Conservation (phyloP, 2,797 vertebrate species). For the Spatula versicolor region DNA sequence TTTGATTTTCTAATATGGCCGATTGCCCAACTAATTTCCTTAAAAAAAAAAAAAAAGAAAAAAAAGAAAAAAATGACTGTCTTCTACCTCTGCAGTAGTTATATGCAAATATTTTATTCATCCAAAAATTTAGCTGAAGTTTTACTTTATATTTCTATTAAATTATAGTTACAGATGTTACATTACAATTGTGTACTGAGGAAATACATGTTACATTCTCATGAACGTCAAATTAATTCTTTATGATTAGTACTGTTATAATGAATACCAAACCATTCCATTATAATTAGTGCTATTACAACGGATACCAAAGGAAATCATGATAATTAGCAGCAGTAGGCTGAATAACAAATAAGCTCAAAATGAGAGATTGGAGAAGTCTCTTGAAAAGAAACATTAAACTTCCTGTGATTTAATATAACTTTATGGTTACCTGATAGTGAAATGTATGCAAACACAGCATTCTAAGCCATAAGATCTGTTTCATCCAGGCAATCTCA, state of each 20-base stretch:
- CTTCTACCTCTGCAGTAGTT: not conserved
- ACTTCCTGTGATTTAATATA: not conserved
- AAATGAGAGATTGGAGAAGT: not conserved
- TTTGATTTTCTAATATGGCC: not conserved
- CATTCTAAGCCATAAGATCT: not conserved
- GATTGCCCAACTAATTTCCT: not conserved
- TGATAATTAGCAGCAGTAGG: slow-evolving; percentile 23
- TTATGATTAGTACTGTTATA: slow-evolving; percentile 36
- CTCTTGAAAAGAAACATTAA: not conserved
- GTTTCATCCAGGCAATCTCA: not conserved
- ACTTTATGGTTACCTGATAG: not conserved
- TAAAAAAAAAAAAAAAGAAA: not conserved
- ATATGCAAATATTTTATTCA: not conserved
- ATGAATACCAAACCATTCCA: slow-evolving; percentile 60
- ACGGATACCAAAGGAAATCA: slow-evolving; percentile 47
- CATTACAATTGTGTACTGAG: slow-evolving; percentile 27
- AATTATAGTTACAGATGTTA: slow-evolving; percentile 43
- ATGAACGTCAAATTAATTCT: slow-evolving; percentile 48
- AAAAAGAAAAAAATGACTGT: not conserved
- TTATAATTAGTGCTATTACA: slow-evolving; percentile 63
- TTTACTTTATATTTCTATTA: slow-evolving; percentile 34
- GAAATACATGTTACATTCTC: not conserved
- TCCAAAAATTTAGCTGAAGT: not conserved
- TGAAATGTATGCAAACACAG: not conserved
- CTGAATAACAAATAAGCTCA: slow-evolving; percentile 61